Evolutionary conservation across 2,113 vertebrate genomes (phyloP).

Genomic region (Limanda limanda): DNA sequence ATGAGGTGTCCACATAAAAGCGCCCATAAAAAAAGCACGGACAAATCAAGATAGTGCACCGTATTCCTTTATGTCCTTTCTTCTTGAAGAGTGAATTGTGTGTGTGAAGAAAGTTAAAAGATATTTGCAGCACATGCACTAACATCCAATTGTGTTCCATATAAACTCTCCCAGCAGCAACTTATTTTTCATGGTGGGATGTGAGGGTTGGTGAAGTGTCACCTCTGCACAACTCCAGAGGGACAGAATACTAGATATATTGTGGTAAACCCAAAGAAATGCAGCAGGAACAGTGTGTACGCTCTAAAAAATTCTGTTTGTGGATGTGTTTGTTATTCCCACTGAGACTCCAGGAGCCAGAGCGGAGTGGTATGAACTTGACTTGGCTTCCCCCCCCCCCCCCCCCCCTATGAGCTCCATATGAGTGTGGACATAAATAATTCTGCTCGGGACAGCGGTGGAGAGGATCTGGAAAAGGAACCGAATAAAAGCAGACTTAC

Average conservation of each 20-base stretch:
- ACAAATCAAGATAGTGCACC: neutral
- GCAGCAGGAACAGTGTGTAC: neutral
- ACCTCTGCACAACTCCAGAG: conserved; percentile 2
- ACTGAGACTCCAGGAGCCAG: conserved; percentile 22
- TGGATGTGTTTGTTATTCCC: neutral
- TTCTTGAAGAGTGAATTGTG: conserved; percentile 16
- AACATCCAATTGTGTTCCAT: neutral
- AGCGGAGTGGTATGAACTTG: conserved; percentile 37
- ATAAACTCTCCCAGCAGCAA: conserved; percentile 17
- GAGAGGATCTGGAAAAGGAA: conserved; percentile 30
- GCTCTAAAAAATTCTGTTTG: neutral
- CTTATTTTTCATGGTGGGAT: conserved; percentile 50
- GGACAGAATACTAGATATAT: neutral
- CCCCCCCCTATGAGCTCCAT: conserved; percentile 18
- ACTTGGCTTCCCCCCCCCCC: conserved; percentile 6
- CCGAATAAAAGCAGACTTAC: conserved; percentile 91
- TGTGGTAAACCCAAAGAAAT: neutral
- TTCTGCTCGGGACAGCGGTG: conserved; percentile 49
- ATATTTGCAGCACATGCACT: conserved; percentile 1
- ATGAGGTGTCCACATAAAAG: conserved; percentile 6
- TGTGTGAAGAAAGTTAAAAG: conserved; percentile 17
- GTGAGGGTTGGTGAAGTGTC: conserved; percentile 1
- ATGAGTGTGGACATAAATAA: conserved; percentile 58
- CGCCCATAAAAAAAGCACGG: neutral
- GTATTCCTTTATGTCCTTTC: neutral